phyloP scores from a whole-genome alignment of 2,888 invertebrate species.

The Anoncus sp. region DNA sequence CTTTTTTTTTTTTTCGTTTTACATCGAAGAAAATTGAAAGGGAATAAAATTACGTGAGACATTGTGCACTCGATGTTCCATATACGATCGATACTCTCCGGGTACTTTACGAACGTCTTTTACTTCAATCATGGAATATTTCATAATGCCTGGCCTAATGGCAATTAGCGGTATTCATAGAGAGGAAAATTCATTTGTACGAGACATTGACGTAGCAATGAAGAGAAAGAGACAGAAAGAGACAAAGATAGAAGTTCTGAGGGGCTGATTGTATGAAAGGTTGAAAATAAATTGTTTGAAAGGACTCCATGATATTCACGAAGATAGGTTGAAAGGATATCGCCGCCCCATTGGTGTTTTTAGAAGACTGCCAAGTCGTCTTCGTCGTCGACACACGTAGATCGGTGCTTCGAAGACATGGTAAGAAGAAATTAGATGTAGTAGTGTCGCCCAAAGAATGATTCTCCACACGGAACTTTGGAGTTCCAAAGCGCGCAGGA shows the following conservation, averaged over 20 bases:
- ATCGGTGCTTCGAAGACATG: conserved; percentile 10
- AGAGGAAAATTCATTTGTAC: neutral
- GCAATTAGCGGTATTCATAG: conserved; percentile 24
- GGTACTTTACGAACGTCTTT: neutral
- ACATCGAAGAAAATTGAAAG: conserved; percentile 39
- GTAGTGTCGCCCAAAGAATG: conserved; percentile 23
- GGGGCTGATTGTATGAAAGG: conserved; percentile 4
- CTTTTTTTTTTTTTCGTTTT: neutral
- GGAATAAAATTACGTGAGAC: conserved; percentile 16
- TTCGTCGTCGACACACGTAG: conserved; percentile 25
- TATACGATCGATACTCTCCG: too few relatives aligned
- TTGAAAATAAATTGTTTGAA: conserved; percentile 5
- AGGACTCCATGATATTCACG: conserved; percentile 14
- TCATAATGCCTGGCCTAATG: neutral
- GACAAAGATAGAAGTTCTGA: neutral
- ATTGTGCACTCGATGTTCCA: conserved; percentile 4
- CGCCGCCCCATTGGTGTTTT: neutral
- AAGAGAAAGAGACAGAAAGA: too few relatives aligned
- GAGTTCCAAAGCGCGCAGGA: conserved; percentile 12
- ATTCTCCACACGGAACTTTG: conserved; percentile 41
- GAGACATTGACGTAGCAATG: neutral
- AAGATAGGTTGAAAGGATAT: conserved; percentile 15
- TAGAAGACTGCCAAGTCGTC: conserved; percentile 1
- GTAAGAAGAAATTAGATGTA: conserved; percentile 45
- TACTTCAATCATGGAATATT: neutral